These are phyloP conservation scores for Bradypodion pumilum DNA, from an alignment of 2,797 vertebrate species.

Conservation along the genomic window DNA sequence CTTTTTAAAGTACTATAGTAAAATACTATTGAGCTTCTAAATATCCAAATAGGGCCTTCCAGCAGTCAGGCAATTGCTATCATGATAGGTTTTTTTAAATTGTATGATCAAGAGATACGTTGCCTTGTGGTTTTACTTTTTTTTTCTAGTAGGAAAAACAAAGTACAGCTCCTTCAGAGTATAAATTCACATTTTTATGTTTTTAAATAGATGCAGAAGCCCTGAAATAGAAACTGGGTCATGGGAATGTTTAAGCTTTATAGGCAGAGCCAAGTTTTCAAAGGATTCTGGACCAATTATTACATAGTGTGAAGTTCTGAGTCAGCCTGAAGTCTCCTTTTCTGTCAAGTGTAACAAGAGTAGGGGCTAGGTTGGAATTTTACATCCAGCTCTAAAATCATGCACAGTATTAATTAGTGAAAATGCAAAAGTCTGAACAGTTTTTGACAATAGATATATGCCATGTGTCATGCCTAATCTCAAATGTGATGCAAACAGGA, in stretches of 20 bases:
- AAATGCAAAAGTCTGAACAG: background rate
- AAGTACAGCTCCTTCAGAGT: conserved; percentile 18
- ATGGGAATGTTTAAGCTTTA: conserved; percentile 73
- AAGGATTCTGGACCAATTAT: conserved; percentile 23
- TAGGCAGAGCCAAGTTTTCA: conserved; percentile 44
- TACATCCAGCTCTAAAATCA: background rate
- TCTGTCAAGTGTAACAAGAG: background rate
- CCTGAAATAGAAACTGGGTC: conserved; percentile 72
- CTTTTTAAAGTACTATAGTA: background rate
- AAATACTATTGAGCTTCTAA: conserved; percentile 26
- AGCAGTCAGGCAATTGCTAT: conserved; percentile 24
- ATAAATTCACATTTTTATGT: conserved; percentile 21
- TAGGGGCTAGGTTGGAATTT: background rate
- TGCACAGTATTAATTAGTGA: background rate
- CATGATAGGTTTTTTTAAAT: conserved; percentile 15
- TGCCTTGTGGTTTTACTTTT: conserved; percentile 33
- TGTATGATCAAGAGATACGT: conserved; percentile 44
- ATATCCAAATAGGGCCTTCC: conserved; percentile 62
- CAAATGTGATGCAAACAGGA: background rate
- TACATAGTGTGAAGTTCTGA: conserved; percentile 19
- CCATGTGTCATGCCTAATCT: background rate
- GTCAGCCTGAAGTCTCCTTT: background rate
- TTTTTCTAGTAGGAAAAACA: conserved; percentile 49
- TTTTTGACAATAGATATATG: background rate
- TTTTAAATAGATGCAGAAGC: conserved; percentile 75